A percentile compares a stretch with the other conserved stretches of the same genome.
These are phyloP conservation scores for Vultur gryphus DNA, from an alignment of 2,797 vertebrate species.

Conservation along the genomic window DNA sequence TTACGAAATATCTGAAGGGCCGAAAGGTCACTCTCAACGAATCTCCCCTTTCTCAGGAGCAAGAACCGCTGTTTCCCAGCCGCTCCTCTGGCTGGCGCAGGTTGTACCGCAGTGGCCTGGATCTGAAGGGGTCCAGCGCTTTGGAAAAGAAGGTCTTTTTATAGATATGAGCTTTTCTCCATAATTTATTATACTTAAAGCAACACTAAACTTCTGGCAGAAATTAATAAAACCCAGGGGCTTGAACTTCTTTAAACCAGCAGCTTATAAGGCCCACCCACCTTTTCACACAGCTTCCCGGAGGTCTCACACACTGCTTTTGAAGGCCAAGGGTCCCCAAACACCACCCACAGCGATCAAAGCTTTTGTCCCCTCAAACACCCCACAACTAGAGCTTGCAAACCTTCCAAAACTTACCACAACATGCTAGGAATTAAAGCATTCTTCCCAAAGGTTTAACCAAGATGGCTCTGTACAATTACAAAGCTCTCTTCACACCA, in stretches of 20 bases:
- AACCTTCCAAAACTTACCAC: neutral
- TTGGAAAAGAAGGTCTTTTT: neutral
- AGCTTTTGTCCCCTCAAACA: neutral
- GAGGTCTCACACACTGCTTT: neutral
- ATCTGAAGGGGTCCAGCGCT: neutral
- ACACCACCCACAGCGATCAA: neutral
- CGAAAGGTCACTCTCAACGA: neutral
- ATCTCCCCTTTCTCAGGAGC: neutral
- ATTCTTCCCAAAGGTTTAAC: neutral
- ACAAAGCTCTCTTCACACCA: neutral
- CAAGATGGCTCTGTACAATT: neutral
- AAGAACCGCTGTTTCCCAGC: neutral
- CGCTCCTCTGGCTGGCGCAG: neutral
- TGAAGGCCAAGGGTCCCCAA: neutral
- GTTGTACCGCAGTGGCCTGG: accelerated
- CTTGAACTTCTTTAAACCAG: neutral
- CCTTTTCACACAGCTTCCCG: neutral
- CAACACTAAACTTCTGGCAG: neutral
- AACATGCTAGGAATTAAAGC: neutral
- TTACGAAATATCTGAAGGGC: conserved; percentile 46
- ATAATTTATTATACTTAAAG: neutral
- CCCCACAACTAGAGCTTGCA: neutral
- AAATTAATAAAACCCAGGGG: neutral
- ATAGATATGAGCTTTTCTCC: neutral
- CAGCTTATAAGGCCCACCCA: accelerated